Base-by-base conservation (phyloP, 2,888 invertebrate genomes). In the Conchocele bisecta region DNA sequence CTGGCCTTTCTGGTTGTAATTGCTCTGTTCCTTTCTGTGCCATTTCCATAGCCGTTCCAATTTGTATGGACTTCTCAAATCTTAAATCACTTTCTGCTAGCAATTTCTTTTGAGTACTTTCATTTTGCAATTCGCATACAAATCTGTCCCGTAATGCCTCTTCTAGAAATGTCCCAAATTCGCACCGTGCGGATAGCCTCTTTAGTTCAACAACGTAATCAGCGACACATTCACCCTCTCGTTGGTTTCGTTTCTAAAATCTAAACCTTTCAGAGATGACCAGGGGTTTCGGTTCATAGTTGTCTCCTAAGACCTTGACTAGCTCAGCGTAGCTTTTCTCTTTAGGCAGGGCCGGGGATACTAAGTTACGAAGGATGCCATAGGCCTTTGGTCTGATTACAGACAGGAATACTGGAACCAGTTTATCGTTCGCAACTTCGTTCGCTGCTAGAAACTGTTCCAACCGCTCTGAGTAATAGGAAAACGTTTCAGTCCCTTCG, bases 241-340 rank as follows among this genome's bases (percentile, higher is more conserved):
- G 29, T 39, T 65, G 71, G 22, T 64, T 64, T 4, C 58, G 31
- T 64, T 58, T 58, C n/a, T 64, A 42, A 28, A 64, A 70, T 17
- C 59, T 57, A 13, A 70, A 70, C 9, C 64, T 13, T 61, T 58
- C 70, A 5, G 71, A 54, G 50, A 68, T 61, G 3, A 46, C 31
- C n/a, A 69, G 20, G 1, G 51, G 50, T 50, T 50, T 69, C 5
- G 51, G 69, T 13, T 33, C 41, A 26, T 51, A 70, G 29, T 70
- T 51, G 26, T 42, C 22, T 35, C 53, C 58, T 13, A 70, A 42
- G 9, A 58, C 1, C 33, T 33, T 26, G 1, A 31, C 35, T 13
- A 69, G 15, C 3, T 50, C 22, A 1, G 22, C 44, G 26, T 33
- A 64, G 5, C 42, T 31, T 28, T 58, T 66, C 29, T 33, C 58